Conservation (phyloP, 2,888 invertebrate species). For the Oxystoma pomonae region DNA sequence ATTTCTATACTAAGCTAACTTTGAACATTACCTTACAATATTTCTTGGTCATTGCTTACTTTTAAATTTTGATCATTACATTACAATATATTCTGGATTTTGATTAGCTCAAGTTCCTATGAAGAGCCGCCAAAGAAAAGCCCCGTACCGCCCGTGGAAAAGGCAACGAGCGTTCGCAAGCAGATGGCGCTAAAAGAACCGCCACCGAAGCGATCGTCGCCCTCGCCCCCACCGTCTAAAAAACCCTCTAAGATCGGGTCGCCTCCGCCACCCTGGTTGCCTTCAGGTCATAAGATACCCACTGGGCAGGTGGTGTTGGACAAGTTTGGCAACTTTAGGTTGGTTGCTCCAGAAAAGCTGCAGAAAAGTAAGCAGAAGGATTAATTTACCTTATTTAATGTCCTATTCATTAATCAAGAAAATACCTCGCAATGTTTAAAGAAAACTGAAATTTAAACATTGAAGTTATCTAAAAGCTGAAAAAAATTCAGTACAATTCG, state of each 20-base stretch:
- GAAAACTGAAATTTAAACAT: too few species aligned
- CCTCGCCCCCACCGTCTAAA: slow-evolving; percentile 41
- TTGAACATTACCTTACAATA: too few species aligned
- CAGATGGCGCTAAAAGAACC: slow-evolving; percentile 62
- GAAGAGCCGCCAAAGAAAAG: slow-evolving; percentile 44
- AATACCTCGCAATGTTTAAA: too few species aligned
- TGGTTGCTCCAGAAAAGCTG: slow-evolving; percentile 49
- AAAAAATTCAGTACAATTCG: too few species aligned
- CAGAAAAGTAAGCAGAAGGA: slow-evolving; percentile 38
- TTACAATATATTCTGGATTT: too few species aligned
- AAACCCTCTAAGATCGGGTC: slow-evolving; percentile 33
- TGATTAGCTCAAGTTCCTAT: slow-evolving; percentile 12
- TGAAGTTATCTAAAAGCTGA: too few species aligned
- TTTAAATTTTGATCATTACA: too few species aligned
- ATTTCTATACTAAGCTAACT: too few species aligned
- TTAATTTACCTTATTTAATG: too few species aligned
- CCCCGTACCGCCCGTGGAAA: slow-evolving; percentile 48
- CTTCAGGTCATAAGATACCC: slow-evolving; percentile 41
- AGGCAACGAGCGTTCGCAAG: slow-evolving; percentile 57
- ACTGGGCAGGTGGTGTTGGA: slow-evolving; percentile 63
- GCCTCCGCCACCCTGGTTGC: slow-evolving; percentile 26
- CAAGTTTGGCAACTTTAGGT: slow-evolving; percentile 68
- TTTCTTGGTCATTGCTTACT: too few species aligned
- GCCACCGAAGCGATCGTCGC: slow-evolving; percentile 33
- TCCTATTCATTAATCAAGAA: too few species aligned